Percentiles rank a stretch among this genome's conserved stretches.
phyloP scores from a whole-genome alignment of 2,797 vertebrate genomes.

The Pantherophis vulpinus region DNA sequence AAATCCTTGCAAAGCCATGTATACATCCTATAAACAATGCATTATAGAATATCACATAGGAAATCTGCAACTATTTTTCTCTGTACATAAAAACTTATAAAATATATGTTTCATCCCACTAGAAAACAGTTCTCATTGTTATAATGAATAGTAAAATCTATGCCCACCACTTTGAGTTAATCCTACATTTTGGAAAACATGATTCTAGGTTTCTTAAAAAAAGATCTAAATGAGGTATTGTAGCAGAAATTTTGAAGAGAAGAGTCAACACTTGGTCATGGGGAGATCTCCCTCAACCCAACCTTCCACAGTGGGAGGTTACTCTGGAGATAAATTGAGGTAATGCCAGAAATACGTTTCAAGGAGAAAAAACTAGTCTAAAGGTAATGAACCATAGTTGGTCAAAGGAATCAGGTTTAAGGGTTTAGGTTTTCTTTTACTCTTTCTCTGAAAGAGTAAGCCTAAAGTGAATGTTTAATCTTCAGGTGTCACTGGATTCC shows the following conservation, averaged over 20 bases:
- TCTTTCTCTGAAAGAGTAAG: neutral
- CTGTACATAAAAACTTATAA: neutral
- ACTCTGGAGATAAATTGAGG: neutral
- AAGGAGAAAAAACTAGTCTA: neutral
- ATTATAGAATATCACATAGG: neutral
- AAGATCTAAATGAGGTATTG: neutral
- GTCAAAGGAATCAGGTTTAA: neutral
- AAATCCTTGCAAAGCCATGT: slow-evolving; percentile 90
- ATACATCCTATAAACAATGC: slow-evolving; percentile 81
- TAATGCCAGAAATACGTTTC: neutral
- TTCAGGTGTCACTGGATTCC: neutral
- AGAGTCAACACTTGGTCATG: neutral
- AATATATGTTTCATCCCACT: neutral
- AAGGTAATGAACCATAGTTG: neutral
- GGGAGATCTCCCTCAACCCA: neutral
- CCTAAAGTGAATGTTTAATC: neutral
- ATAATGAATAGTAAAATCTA: neutral
- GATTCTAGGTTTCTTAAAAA: neutral
- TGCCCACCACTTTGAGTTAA: neutral
- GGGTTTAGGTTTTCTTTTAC: neutral
- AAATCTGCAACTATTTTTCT: neutral
- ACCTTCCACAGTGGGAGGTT: neutral
- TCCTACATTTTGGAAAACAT: neutral
- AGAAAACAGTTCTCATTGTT: neutral
- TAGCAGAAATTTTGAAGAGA: neutral